A percentile compares a stretch with the other conserved stretches of the same genome.
Evolutionary conservation across 64 coral and sea anemone species (phyloP).

Genomic region (Stichodactyla helianthus): DNA sequence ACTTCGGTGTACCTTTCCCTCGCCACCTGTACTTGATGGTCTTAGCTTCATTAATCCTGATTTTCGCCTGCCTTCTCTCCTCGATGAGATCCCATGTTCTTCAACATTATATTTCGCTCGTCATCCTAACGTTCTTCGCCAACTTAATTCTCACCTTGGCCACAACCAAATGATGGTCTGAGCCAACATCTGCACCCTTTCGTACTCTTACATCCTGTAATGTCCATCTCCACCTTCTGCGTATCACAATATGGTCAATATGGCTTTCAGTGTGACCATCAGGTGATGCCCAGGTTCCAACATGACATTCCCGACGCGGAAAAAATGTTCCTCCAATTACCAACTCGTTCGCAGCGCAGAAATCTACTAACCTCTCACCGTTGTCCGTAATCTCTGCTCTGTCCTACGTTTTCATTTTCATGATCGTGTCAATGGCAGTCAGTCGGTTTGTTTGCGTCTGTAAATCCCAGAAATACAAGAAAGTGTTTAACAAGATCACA

Average conservation of each 20-base stretch:
- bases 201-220: constrained; percentile 10
- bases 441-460: background rate
- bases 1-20: no score
- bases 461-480: background rate
- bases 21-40: no score
- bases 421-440: background rate
- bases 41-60: no score
- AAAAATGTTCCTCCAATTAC: constrained; percentile 37
- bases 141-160: background rate
- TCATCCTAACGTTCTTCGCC: background rate
- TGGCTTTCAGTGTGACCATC: constrained; percentile 25
- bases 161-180: constrained; percentile 19
- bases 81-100: no score
- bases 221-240: background rate
- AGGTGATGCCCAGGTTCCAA: constrained; percentile 31
- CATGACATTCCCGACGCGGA: constrained; percentile 20
- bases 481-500: background rate
- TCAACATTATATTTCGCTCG: constrained; percentile 9
- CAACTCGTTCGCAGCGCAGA: constrained; percentile 25
- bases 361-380: constrained; percentile 4
- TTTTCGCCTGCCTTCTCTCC: no score
- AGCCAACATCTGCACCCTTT: constrained; percentile 8
- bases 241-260: constrained; percentile 47
- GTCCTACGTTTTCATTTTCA: no score
- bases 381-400: constrained; percentile 6